Percentiles rank a stretch among this genome's conserved stretches.
Evolutionary conservation across 2,113 vertebrate genomes (phyloP).

Genomic region (Neogobius melanostomus): DNA sequence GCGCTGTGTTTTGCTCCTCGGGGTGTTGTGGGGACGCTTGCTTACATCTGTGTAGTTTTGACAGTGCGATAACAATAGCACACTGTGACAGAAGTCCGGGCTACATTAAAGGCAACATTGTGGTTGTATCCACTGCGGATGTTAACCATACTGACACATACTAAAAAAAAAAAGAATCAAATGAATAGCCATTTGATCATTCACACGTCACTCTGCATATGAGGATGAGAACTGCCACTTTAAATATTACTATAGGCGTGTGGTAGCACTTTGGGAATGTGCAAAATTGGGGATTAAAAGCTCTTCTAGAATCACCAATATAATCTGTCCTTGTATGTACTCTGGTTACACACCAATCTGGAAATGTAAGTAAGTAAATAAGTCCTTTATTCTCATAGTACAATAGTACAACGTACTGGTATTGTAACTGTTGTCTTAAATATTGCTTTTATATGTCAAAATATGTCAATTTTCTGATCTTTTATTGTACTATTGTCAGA

Average conservation of each 20-base stretch:
- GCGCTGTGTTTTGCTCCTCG: constrained; percentile 45
- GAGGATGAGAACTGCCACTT: not conserved
- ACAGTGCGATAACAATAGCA: constrained; percentile 78
- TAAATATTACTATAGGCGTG: not conserved
- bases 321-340: not conserved
- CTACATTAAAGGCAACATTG: constrained; percentile 78
- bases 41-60: constrained; percentile 67
- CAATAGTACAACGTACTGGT: not conserved
- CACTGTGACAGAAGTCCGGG: constrained; percentile 83
- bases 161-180: constrained; percentile 53
- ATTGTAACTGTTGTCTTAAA: not conserved
- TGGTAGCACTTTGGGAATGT: not conserved
- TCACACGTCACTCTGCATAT: not conserved
- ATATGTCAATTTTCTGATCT: no score
- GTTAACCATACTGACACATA: constrained; percentile 75
- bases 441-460: no score
- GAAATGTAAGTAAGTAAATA: not conserved
- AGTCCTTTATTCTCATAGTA: no score
- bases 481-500: no score
- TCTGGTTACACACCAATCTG: not conserved
- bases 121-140: constrained; percentile 76
- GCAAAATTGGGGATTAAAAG: not conserved
- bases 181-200: constrained; percentile 66
- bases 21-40: constrained; percentile 49
- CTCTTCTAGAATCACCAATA: not conserved